Conservation (phyloP, 2,113 vertebrate genomes). For the Protobothrops flavoviridis region DNA sequence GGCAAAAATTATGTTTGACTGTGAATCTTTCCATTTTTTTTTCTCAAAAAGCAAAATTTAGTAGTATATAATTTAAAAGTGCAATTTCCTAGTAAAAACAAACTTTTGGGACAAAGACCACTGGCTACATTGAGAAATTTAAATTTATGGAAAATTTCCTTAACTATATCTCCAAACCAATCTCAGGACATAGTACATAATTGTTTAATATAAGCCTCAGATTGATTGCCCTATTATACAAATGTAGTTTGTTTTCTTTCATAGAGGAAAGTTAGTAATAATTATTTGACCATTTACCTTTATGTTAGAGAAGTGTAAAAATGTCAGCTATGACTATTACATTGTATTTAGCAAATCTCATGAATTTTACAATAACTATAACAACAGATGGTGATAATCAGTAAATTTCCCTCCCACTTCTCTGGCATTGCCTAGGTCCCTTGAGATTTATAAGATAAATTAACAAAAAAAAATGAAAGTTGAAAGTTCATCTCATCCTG, state of each 20-base stretch:
- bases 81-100: background rate
- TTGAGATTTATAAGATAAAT: background rate
- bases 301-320: background rate
- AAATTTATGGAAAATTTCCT: background rate
- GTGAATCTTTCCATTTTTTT: background rate
- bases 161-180: background rate
- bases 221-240: background rate
- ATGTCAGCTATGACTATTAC: background rate
- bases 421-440: background rate
- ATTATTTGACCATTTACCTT: background rate
- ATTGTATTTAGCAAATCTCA: constrained; percentile 5
- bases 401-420: background rate
- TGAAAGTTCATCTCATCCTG: background rate
- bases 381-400: background rate
- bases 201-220: background rate
- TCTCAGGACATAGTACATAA: background rate
- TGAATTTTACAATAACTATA: constrained; percentile 1
- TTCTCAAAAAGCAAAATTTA: background rate
- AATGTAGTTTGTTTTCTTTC: background rate
- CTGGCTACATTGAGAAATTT: background rate
- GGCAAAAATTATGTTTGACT: background rate
- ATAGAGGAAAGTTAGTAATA: background rate
- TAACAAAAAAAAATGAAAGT: background rate
- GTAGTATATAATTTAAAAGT: background rate
- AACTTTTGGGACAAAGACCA: background rate